Percentiles rank a stretch among this genome's conserved stretches.
These are phyloP conservation scores for Eutrigla gurnardus DNA, from an alignment of 2,797 vertebrate genomes.

Conservation along the genomic window DNA sequence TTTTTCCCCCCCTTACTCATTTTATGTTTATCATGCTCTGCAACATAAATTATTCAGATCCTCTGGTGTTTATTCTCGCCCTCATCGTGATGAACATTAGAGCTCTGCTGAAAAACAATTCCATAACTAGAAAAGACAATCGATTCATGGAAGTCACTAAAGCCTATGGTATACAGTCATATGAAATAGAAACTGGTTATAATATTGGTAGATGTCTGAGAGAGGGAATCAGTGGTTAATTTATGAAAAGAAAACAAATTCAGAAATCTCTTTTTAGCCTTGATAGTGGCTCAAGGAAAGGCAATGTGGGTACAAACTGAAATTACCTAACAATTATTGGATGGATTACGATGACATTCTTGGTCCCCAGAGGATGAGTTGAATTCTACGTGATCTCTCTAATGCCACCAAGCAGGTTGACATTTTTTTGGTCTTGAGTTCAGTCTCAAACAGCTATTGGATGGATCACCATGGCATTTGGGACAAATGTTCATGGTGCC, in stretches of 20 bases:
- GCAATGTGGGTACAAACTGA: background rate
- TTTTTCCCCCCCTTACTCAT: background rate
- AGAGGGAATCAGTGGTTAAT: background rate
- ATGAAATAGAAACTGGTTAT: background rate
- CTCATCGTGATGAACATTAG: slow-evolving; percentile 39
- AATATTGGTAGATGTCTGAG: background rate
- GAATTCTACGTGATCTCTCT: background rate
- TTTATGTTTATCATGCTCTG: slow-evolving; percentile 45
- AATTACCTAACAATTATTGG: too few relatives aligned
- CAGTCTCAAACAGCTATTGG: background rate
- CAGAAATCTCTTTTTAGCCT: background rate
- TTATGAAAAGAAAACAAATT: background rate
- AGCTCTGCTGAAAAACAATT: slow-evolving; percentile 29
- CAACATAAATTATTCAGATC: slow-evolving; percentile 67
- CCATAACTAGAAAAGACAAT: slow-evolving; percentile 10
- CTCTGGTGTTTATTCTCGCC: slow-evolving; percentile 11
- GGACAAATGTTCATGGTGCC: background rate
- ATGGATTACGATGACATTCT: background rate
- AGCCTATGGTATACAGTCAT: background rate
- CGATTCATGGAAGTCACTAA: slow-evolving; percentile 12
- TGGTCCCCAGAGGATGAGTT: background rate
- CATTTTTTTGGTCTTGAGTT: too few relatives aligned
- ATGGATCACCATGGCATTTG: background rate
- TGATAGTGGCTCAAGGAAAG: background rate
- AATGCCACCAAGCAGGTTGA: background rate